Evolutionary conservation across 2,113 vertebrate species (phyloP).

Genomic region (Protomyctophum bolini): DNA sequence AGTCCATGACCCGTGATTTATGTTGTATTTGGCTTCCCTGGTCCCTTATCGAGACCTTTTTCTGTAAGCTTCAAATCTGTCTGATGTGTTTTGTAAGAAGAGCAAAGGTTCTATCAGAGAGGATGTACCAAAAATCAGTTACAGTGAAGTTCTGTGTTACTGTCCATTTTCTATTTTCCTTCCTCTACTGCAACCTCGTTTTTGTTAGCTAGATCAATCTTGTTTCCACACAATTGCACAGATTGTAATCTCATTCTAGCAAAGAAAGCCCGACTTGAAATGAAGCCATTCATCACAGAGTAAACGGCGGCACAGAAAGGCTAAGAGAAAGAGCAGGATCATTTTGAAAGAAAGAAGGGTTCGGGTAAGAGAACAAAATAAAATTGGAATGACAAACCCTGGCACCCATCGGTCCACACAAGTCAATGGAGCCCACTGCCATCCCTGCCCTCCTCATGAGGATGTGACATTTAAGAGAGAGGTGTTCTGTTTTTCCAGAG

Average conservation of each 20-base stretch:
- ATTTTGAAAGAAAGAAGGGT: slow-evolving; percentile 33
- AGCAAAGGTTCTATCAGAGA: slow-evolving; percentile 21
- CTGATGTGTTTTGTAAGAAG: background rate
- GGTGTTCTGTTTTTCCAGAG: slow-evolving; percentile 46
- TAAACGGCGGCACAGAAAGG: slow-evolving; percentile 56
- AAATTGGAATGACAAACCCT: slow-evolving; percentile 49
- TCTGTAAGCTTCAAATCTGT: background rate
- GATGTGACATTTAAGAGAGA: slow-evolving; percentile 64
- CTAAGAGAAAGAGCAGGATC: slow-evolving; percentile 39
- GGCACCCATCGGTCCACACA: slow-evolving; percentile 41
- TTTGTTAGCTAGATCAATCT: slow-evolving; percentile 53
- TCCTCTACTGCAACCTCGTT: slow-evolving; percentile 17
- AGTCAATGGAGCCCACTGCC: slow-evolving; percentile 8
- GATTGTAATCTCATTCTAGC: slow-evolving; percentile 75
- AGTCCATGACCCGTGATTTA: background rate
- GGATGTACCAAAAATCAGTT: slow-evolving; percentile 23
- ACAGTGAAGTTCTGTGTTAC: slow-evolving; percentile 12
- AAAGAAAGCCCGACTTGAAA: slow-evolving; percentile 68
- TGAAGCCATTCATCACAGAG: slow-evolving; percentile 79
- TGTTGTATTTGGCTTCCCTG: background rate
- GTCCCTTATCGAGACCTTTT: slow-evolving; percentile 30
- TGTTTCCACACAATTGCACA: slow-evolving; percentile 73
- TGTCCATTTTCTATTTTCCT: slow-evolving; percentile 29
- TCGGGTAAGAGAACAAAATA: slow-evolving; percentile 33
- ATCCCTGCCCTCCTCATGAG: slow-evolving; percentile 28